Conservation (phyloP, 2,113 vertebrate genomes). For the Trochalopteron elliotii region DNA sequence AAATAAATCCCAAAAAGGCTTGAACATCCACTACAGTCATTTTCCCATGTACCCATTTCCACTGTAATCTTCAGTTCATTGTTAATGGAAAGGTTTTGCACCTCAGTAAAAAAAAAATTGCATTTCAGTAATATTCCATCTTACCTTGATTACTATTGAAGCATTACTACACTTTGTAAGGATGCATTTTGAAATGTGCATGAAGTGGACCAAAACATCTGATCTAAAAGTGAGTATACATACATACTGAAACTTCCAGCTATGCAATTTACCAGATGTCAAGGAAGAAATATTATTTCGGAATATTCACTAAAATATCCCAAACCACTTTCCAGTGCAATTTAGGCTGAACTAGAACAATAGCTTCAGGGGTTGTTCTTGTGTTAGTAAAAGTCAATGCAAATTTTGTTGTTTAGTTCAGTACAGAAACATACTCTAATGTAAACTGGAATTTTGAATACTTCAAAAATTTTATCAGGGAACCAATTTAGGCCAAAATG, state of each 20-base stretch:
- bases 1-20: neutral
- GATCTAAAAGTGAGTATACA: neutral
- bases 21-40: neutral
- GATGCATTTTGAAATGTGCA: neutral
- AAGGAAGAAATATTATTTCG: neutral
- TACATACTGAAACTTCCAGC: neutral
- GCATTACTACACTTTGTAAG: neutral
- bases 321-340: neutral
- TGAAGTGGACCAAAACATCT: neutral
- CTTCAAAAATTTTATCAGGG: neutral
- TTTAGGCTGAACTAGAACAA: neutral
- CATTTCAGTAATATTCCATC: neutral
- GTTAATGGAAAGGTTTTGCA: neutral
- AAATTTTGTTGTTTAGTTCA: neutral
- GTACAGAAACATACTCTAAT: neutral
- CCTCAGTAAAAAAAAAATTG: neutral
- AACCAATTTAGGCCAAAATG: neutral
- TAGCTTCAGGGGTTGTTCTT: neutral
- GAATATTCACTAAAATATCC: neutral
- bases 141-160: neutral
- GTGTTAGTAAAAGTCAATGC: neutral
- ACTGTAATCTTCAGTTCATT: neutral
- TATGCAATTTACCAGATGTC: neutral
- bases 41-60: neutral
- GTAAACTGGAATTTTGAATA: neutral